Percentiles rank a stretch among this genome's conserved stretches.
Evolutionary conservation across 2,888 invertebrate species (phyloP).

Genomic region (Fabriciana adippe): DNA sequence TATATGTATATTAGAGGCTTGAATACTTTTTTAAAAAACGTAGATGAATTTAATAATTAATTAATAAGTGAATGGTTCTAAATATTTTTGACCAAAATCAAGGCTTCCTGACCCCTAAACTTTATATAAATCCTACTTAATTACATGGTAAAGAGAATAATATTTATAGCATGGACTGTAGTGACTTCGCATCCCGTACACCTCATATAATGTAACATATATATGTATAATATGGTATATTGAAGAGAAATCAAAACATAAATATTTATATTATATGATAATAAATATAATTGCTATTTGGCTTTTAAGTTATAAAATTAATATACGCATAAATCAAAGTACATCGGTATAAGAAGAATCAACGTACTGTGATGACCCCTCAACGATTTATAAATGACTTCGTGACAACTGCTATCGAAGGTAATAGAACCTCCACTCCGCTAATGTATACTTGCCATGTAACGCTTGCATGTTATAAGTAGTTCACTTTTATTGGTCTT

Average conservation of each 20-base stretch:
- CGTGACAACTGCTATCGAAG: conserved; percentile 19
- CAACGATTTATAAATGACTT: conserved; percentile 25
- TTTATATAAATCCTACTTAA: conserved; percentile 9
- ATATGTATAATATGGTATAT: not conserved
- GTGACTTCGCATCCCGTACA: conserved; percentile 1
- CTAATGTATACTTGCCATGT: conserved; percentile 22
- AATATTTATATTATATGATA: conserved; percentile 13
- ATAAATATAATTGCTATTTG: conserved; percentile 18
- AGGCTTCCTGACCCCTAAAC: not conserved
- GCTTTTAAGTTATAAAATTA: conserved; percentile 14
- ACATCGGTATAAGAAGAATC: conserved; percentile 8
- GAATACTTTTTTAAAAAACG: too few relatives aligned
- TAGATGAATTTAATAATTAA: too few relatives aligned
- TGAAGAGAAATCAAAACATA: conserved; percentile 11
- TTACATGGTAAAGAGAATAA: conserved; percentile 13
- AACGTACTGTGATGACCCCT: conserved; percentile 16
- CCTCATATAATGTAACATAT: conserved; percentile 1
- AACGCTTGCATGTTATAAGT: conserved; percentile 27
- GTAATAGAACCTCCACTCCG: conserved; percentile 18
- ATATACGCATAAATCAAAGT: conserved; percentile 11
- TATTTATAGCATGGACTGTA: not conserved
- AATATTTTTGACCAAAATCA: too few relatives aligned
- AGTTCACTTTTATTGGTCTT: conserved; percentile 27
- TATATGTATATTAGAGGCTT: too few relatives aligned
- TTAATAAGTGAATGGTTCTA: too few relatives aligned